Base-by-base conservation (phyloP, 2,113 vertebrate genomes). In the Leucopternis melanops region DNA sequence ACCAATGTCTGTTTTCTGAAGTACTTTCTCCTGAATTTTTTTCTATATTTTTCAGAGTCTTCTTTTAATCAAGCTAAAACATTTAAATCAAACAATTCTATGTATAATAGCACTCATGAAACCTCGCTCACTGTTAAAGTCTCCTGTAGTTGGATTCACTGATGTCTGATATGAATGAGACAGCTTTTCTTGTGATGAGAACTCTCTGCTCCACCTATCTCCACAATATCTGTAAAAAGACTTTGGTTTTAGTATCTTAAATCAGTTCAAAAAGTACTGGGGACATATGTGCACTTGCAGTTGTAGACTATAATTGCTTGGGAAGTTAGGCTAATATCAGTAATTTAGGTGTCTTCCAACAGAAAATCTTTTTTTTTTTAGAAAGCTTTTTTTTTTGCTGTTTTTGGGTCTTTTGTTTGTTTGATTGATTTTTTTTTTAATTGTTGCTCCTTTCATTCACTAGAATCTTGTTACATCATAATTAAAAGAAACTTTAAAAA, bases 221-320 rank as follows among this genome's bases (percentile, higher is more conserved):
- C 22, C 42, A 17, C 12, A 61, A 23, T 6, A 25, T 79, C 34
- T 74, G 10, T 63, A 71, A 13, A 36, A 91, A 78, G 47, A 59
- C 15, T 45, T 81, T 16, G 8, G 3, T 13, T 86, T 73, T 62
- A 49, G 17, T 42, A 40, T 34, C n/a, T 78, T 61, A 57, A 73
- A 58, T 61, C 10, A 12, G 5, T 88, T 92, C 15, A 55, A 42
- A 88, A 77, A 55, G 2, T 52, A 36, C 13, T 40, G 36, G 3
- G 11, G 13, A 49, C 6, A 34, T 44, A 45, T 0, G 0, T 45
- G 15, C 11, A 54, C 13, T 22, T 66, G 50, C 21, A 83, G 23
- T 31, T 77, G 45, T 13, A 70, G 45, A 45, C 15, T 49, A 7
- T 19, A 81, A 87, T 47, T 91, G 5, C 18, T 82, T 50, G 49